Conservation (phyloP, 2,888 invertebrate species). For the Teleogryllus oceanicus region DNA sequence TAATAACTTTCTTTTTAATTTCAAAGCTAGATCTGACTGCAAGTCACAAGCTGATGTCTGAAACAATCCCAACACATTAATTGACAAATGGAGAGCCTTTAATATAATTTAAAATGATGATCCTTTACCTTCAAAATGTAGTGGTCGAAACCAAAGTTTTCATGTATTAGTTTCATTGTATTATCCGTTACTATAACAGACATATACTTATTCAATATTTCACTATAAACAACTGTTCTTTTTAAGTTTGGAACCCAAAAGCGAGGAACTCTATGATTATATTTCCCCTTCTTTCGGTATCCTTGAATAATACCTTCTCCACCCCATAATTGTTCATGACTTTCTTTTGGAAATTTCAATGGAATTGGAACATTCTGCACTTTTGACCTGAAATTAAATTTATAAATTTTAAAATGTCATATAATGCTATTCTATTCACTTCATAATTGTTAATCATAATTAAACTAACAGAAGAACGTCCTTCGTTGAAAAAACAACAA, state of each 20-base stretch:
- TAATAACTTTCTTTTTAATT: slow-evolving; percentile 81
- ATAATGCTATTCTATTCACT: neutral
- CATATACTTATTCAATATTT: slow-evolving; percentile 81
- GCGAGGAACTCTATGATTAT: slow-evolving; percentile 67
- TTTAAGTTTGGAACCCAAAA: slow-evolving; percentile 84
- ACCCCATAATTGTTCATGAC: slow-evolving; percentile 88
- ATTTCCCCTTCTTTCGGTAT: slow-evolving; percentile 62
- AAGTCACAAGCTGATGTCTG: slow-evolving; percentile 90
- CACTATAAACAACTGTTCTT: slow-evolving; percentile 80
- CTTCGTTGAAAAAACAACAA: no score
- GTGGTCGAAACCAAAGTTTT: slow-evolving; percentile 89
- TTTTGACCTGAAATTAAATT: slow-evolving; percentile 50
- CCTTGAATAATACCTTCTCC: slow-evolving; percentile 93
- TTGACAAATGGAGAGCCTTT: neutral
- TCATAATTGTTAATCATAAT: no score
- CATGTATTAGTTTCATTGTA: slow-evolving; percentile 79
- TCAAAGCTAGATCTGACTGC: slow-evolving; percentile 76
- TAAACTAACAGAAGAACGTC: no score
- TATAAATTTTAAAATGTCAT: slow-evolving; percentile 32
- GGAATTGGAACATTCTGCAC: slow-evolving; percentile 76
- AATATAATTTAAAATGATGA: neutral
- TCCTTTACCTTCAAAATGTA: slow-evolving; percentile 75
- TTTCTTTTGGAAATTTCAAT: slow-evolving; percentile 72
- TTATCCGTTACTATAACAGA: slow-evolving; percentile 79
- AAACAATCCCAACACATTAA: slow-evolving; percentile 41